Conservation (phyloP, 2,888 invertebrate species). For the Alcis repandata region DNA sequence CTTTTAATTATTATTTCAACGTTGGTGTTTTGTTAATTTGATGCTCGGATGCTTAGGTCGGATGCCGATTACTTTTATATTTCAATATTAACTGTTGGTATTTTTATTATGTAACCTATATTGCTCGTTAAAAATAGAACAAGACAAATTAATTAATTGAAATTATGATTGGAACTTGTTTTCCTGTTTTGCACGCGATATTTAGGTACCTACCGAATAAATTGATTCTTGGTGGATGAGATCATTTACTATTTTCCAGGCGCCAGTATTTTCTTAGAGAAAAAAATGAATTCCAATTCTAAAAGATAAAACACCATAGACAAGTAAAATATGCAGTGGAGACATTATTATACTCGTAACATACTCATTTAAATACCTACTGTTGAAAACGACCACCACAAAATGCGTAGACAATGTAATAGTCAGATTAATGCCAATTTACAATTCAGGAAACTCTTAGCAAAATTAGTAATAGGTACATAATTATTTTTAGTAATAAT, state of each 20-base stretch:
- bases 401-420: too few species aligned
- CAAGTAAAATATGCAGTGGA: too few species aligned
- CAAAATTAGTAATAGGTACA: too few species aligned
- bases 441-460: too few species aligned
- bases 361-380: too few species aligned
- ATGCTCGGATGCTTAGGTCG: constrained; percentile 27
- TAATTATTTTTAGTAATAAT: too few species aligned
- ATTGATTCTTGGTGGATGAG: not conserved
- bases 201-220: constrained; percentile 10
- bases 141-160: constrained; percentile 9
- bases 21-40: constrained; percentile 46
- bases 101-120: not conserved
- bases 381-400: too few species aligned
- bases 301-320: too few species aligned
- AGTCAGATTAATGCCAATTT: too few species aligned
- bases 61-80: constrained; percentile 2
- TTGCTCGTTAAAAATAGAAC: constrained; percentile 16
- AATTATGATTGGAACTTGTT: constrained; percentile 5
- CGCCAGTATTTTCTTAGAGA: too few species aligned
- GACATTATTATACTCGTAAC: too few species aligned
- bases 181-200: constrained; percentile 11
- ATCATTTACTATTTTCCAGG: not conserved
- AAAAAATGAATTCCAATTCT: too few species aligned
- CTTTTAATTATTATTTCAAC: constrained; percentile 68
- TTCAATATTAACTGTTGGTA: not conserved